phyloP scores from a whole-genome alignment of 2,888 invertebrate species.

The Chrysodeixis includens region DNA sequence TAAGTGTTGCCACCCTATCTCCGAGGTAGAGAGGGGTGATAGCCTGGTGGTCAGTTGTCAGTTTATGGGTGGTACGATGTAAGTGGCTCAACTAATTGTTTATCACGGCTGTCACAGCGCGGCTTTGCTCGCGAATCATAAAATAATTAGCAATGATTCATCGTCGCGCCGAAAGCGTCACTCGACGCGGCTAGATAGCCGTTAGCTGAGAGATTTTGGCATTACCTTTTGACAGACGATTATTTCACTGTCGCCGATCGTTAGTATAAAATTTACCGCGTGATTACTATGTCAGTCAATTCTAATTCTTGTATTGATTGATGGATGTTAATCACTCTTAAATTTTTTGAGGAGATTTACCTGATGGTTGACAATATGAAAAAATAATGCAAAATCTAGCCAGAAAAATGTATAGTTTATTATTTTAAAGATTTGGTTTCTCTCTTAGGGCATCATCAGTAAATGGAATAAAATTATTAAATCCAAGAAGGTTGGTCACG shows the following conservation, averaged over 20 bases:
- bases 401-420: background rate
- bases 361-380: background rate
- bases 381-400: background rate
- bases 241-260: constrained; percentile 84
- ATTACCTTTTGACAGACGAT: constrained; percentile 85
- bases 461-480: no score
- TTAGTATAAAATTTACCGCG: constrained; percentile 81
- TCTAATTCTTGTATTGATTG: constrained; percentile 66
- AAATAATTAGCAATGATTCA: constrained; percentile 87
- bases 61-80: constrained; percentile 29
- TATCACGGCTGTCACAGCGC: constrained; percentile 63
- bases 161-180: constrained; percentile 78
- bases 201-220: constrained; percentile 82
- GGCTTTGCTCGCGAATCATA: constrained; percentile 70
- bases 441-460: no score
- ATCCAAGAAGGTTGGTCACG: no score
- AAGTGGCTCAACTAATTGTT: constrained; percentile 70
- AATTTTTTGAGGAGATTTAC: constrained; percentile 13
- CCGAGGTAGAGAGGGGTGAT: constrained; percentile 33
- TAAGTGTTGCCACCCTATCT: constrained; percentile 64
- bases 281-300: constrained; percentile 72
- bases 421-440: no score
- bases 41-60: constrained; percentile 14
- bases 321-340: constrained; percentile 47
- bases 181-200: constrained; percentile 71